Evolutionary conservation across 2,113 vertebrate genomes (phyloP).

Genomic region (Bothrops jararaca): DNA sequence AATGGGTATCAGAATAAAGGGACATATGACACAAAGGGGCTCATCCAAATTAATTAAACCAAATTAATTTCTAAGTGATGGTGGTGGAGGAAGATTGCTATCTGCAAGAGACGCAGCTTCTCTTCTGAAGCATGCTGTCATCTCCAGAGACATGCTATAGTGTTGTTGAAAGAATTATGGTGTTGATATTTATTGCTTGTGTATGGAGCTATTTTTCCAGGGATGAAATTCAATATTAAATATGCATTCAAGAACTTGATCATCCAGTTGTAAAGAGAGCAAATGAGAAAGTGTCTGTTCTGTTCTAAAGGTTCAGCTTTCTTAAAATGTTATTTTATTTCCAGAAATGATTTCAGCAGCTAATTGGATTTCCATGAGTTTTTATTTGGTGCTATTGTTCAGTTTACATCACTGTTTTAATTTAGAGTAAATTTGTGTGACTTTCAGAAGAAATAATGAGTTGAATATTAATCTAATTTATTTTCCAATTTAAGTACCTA

Average conservation of each 20-base stretch:
- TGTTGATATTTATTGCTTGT: slow-evolving; percentile 36
- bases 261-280: not conserved
- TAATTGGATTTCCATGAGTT: not conserved
- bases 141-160: slow-evolving; percentile 1
- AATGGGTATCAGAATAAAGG: not conserved
- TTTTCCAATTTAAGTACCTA: not conserved
- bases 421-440: not conserved
- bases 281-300: not conserved
- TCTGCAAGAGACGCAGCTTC: not conserved
- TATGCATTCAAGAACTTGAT: not conserved
- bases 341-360: not conserved
- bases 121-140: slow-evolving; percentile 26
- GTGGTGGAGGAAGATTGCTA: not conserved
- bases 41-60: not conserved
- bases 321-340: slow-evolving; percentile 9
- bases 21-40: fast-evolving
- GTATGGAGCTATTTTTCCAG: slow-evolving; percentile 23
- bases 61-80: not conserved
- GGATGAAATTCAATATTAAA: slow-evolving; percentile 22
- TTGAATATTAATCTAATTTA: not conserved
- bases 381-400: slow-evolving; percentile 13
- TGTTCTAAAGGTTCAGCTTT: slow-evolving; percentile 8
- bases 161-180: fast-evolving
- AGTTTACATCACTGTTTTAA: slow-evolving; percentile 28
- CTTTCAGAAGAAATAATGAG: not conserved